phyloP scores from a whole-genome alignment of 2,888 invertebrate genomes.

The Ommatoiulus sabulosus region DNA sequence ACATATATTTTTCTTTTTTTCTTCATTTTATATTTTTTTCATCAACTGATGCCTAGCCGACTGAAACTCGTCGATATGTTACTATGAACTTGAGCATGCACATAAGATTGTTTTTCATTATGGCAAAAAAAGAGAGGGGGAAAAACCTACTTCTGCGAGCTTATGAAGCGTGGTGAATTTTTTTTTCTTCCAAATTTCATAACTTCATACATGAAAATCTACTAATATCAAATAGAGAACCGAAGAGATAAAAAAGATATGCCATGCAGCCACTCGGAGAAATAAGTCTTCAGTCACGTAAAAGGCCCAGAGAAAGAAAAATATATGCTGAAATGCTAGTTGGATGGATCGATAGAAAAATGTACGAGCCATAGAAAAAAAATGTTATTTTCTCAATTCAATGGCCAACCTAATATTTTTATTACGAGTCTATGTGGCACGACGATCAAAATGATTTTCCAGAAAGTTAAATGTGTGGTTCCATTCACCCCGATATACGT shows the following conservation, averaged over 20 bases:
- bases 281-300: slow-evolving; percentile 30
- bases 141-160: slow-evolving; percentile 35
- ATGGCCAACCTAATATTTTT: slow-evolving; percentile 19
- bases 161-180: slow-evolving; percentile 37
- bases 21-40: neutral
- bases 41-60: slow-evolving; percentile 46
- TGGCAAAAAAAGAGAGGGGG: neutral
- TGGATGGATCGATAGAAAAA: slow-evolving; percentile 10
- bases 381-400: slow-evolving; percentile 23
- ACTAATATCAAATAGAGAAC: slow-evolving; percentile 41
- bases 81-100: slow-evolving; percentile 38
- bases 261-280: slow-evolving; percentile 7
- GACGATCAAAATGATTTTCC: slow-evolving; percentile 22
- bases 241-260: slow-evolving; percentile 37
- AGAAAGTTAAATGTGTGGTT: neutral
- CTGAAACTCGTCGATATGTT: slow-evolving; percentile 35
- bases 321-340: slow-evolving; percentile 45
- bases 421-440: neutral
- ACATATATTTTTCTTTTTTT: neutral
- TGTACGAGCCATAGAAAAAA: neutral
- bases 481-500: neutral
- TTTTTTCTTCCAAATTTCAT: slow-evolving; percentile 20
- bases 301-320: slow-evolving; percentile 16
- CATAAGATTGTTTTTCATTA: slow-evolving; percentile 39
- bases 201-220: slow-evolving; percentile 44